Conservation (phyloP, 2,888 invertebrate species). For the Heteromyza rotundicornis region DNA sequence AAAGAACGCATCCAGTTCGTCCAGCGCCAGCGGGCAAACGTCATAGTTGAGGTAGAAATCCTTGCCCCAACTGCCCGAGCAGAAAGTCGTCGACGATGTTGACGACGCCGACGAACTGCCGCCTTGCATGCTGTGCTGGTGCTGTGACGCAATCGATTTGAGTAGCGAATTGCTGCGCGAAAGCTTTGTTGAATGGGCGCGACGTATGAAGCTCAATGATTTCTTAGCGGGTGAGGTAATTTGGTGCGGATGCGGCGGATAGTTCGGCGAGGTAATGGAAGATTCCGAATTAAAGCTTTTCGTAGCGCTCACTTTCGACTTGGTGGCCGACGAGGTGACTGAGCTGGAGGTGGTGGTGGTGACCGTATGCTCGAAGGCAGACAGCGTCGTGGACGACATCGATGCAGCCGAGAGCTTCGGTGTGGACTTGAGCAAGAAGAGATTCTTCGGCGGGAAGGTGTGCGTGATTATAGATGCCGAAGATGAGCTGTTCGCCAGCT, state of each 20-base stretch:
- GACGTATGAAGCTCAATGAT: conserved; percentile 71
- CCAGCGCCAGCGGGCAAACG: conserved; percentile 56
- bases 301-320: conserved; percentile 31
- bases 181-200: conserved; percentile 76
- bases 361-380: not conserved
- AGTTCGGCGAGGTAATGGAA: conserved; percentile 39
- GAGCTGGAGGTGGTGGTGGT: not conserved
- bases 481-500: conserved; percentile 33
- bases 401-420: conserved; percentile 28
- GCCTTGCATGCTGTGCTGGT: conserved; percentile 37
- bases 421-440: conserved; percentile 60
- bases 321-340: not conserved
- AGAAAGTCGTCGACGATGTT: not conserved
- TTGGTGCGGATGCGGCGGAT: conserved; percentile 54
- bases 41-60: conserved; percentile 57
- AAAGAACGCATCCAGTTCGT: conserved; percentile 58
- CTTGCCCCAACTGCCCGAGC: conserved; percentile 54
- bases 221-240: conserved; percentile 65
- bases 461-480: conserved; percentile 51
- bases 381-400: not conserved
- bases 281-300: conserved; percentile 40
- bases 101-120: not conserved
- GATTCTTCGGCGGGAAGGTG: conserved; percentile 62
- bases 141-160: conserved; percentile 65
- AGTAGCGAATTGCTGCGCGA: conserved; percentile 72